Evolutionary conservation across 1,140 invertebrate genomes (phyloP), one percentile per base, ranked within the genome.

Genomic region (Augochlora pura): DNA sequence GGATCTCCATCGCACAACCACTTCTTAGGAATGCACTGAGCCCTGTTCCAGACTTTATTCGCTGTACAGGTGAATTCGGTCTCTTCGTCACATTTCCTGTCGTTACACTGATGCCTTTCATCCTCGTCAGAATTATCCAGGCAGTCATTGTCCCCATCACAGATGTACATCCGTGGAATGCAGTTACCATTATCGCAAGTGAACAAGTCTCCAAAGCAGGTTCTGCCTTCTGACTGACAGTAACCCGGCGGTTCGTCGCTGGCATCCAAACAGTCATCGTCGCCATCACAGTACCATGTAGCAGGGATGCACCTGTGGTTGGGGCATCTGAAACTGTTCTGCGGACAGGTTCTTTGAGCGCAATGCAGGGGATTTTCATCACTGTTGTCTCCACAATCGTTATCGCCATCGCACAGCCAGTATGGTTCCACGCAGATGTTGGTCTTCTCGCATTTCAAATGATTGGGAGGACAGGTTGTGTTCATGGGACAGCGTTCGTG

Each of bases 111-210:
- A 90, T 98, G 97, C 72, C 97, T 92, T 59, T 95, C 95, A 86
- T 98, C 97, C 93, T 99, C 98, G 88, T 99, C 98, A 39, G 97
- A 98, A 88, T 96, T 96, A 90, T 99, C 98, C 81, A 97, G 92
- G 91, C 99, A 99, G 92, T 99, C 98, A 89, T 98, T 97, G 89
- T 98, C 97, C 0, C 97, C 98, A 91, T 99, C 98, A 89, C 99
- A 99, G n/a, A 99, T 98, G 91, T 99, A 99, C 79, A 98, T 98
- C 77, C 97, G 94, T 0, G 97, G 98, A 82, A 99, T 98, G 90
- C 99, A 99, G 88, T 98, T 99, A 9, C 98, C 98, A 92, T 99
- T 99, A 87, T 98, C 97, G 88, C 99, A 99, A 0, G 98, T 98
- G 88, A 99, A 99, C 0, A 98, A 93, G 91, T 99, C 98, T 0